Percentiles rank a stretch among this genome's conserved stretches.
Conservation (phyloP, 2,113 vertebrate genomes). For the Dicaeum eximium region DNA sequence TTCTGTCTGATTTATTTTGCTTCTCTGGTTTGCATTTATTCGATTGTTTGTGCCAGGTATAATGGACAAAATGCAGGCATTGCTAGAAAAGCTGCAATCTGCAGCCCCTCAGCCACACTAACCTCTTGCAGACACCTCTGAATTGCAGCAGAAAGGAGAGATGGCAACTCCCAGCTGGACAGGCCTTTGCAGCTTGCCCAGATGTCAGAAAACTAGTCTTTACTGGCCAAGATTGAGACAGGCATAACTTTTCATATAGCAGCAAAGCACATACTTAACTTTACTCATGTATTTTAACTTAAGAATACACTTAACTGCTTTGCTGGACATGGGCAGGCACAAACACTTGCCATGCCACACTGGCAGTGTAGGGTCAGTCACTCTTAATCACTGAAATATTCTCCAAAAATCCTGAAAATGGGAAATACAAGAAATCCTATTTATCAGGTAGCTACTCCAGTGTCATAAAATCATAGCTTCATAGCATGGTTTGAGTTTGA, state of each 20-base stretch:
- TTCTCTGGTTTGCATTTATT: slow-evolving; percentile 54
- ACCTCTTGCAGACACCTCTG: background rate
- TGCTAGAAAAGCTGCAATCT: slow-evolving; percentile 6
- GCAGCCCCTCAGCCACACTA: background rate
- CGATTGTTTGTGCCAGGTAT: slow-evolving; percentile 58
- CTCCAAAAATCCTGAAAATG: background rate
- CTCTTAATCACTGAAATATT: background rate
- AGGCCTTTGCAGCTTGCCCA: background rate
- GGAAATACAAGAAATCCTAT: background rate
- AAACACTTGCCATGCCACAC: background rate
- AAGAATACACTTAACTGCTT: background rate
- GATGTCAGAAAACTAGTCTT: background rate
- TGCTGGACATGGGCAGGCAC: background rate
- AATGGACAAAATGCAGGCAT: slow-evolving; percentile 41
- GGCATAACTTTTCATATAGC: background rate
- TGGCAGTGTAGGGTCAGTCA: background rate
- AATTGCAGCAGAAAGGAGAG: background rate
- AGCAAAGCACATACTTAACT: background rate
- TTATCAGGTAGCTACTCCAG: background rate
- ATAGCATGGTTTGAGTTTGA: background rate
- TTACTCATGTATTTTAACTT: background rate
- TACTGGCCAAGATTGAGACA: background rate
- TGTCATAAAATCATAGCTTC: background rate
- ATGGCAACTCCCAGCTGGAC: background rate
- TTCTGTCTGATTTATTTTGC: slow-evolving; percentile 31